These are phyloP conservation scores for Catostylus mosaicus DNA, from an alignment of 30 jellyfish, hydroid and myxozoan genomes.

Conservation along the genomic window DNA sequence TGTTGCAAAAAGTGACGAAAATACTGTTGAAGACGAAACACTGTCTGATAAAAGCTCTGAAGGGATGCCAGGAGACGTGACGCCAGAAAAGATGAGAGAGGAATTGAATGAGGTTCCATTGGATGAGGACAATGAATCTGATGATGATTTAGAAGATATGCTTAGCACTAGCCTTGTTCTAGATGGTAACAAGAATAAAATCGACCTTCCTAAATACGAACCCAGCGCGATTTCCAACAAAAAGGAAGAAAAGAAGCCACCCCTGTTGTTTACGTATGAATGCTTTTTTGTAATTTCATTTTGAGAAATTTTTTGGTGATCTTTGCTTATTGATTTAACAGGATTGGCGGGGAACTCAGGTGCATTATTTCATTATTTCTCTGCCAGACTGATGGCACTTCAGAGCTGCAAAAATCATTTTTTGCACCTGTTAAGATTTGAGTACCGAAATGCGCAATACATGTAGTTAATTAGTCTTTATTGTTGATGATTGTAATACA, in stretches of 20 bases:
- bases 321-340: too few species aligned
- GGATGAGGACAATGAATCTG: slow-evolving; percentile 46
- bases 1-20: neutral
- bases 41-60: neutral
- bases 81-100: too few species aligned
- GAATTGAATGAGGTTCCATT: neutral
- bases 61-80: neutral
- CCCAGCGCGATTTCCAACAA: neutral
- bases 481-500: too few species aligned
- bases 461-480: too few species aligned
- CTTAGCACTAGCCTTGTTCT: slow-evolving; percentile 48
- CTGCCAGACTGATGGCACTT: too few species aligned
- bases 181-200: slow-evolving; percentile 20
- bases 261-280: neutral
- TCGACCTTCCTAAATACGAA: neutral
- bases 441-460: too few species aligned
- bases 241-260: neutral
- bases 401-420: too few species aligned
- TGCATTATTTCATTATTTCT: too few species aligned
- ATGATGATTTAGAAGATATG: slow-evolving; percentile 54
- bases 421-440: too few species aligned
- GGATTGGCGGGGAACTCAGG: too few species aligned
- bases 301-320: too few species aligned
- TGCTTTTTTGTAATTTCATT: too few species aligned
- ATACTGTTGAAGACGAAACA: neutral